A percentile compares a stretch with the other conserved stretches of the same genome.
These are phyloP conservation scores for Ondatra zibethicus DNA, from an alignment of 2,113 vertebrate genomes.

Conservation along the genomic window DNA sequence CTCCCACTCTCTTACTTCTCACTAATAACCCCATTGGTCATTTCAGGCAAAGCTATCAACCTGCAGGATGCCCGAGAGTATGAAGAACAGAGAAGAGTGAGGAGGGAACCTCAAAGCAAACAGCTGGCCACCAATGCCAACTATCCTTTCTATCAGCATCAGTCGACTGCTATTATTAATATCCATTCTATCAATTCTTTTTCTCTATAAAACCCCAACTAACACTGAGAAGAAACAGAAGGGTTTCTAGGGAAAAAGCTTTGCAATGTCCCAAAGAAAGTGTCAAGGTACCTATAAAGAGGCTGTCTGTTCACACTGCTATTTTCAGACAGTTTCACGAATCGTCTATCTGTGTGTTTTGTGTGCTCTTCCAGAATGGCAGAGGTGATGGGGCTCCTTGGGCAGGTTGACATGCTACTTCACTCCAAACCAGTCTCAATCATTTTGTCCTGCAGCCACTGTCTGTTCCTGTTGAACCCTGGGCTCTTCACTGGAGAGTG, in stretches of 20 bases:
- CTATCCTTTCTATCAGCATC: too few relatives aligned
- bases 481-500: slow-evolving; percentile 3
- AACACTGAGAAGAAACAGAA: not conserved
- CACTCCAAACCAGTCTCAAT: not conserved
- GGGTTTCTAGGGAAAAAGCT: not conserved
- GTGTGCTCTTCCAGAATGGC: not conserved
- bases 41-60: not conserved
- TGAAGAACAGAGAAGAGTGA: not conserved
- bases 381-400: not conserved
- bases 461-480: not conserved
- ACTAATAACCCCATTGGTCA: not conserved
- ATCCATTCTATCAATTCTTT: not conserved
- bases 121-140: not conserved
- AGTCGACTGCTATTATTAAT: not conserved
- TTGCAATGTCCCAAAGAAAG: not conserved
- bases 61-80: not conserved
- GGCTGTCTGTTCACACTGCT: not conserved
- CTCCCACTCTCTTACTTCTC: not conserved
- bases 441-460: rapidly evolving
- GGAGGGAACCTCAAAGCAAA: not conserved
- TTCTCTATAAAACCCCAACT: too few relatives aligned
- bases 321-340: not conserved
- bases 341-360: not conserved
- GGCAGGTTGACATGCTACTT: not conserved
- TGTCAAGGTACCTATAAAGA: not conserved